These are phyloP conservation scores for Glyphotaelius pellucidus DNA, from an alignment of 2,888 invertebrate species.

Conservation along the genomic window DNA sequence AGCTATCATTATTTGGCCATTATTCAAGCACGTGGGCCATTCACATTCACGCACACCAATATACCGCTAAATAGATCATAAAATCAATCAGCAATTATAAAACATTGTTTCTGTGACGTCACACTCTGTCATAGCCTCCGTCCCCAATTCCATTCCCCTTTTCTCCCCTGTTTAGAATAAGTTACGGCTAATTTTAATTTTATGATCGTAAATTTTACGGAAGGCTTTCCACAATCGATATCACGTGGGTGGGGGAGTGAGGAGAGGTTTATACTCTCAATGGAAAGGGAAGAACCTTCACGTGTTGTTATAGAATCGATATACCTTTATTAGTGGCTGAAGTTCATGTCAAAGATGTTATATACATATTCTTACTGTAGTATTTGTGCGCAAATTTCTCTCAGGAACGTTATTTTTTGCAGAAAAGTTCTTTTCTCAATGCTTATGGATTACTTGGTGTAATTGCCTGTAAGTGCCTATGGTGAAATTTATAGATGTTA, in stretches of 20 bases:
- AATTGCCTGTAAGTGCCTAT: no score
- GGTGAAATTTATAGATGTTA: no score
- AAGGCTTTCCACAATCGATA: background rate
- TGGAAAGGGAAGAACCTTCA: background rate
- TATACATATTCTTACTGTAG: background rate
- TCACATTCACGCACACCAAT: background rate
- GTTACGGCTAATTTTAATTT: constrained; percentile 4
- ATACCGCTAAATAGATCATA: background rate
- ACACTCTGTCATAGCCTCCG: background rate
- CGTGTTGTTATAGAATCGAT: background rate
- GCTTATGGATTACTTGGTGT: no score
- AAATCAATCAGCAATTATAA: background rate
- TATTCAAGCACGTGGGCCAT: background rate
- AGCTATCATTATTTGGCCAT: background rate
- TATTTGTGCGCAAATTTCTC: background rate
- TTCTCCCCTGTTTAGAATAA: background rate
- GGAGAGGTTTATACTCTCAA: background rate
- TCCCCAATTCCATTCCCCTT: background rate
- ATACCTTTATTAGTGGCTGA: background rate
- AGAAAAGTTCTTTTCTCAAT: background rate
- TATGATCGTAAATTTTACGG: constrained; percentile 2
- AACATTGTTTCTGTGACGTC: constrained; percentile 26
- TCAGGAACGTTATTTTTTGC: background rate
- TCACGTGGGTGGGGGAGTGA: background rate
- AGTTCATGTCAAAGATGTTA: background rate